Conservation (phyloP, 1,140 invertebrate species). For the Tribolium castaneum region DNA sequence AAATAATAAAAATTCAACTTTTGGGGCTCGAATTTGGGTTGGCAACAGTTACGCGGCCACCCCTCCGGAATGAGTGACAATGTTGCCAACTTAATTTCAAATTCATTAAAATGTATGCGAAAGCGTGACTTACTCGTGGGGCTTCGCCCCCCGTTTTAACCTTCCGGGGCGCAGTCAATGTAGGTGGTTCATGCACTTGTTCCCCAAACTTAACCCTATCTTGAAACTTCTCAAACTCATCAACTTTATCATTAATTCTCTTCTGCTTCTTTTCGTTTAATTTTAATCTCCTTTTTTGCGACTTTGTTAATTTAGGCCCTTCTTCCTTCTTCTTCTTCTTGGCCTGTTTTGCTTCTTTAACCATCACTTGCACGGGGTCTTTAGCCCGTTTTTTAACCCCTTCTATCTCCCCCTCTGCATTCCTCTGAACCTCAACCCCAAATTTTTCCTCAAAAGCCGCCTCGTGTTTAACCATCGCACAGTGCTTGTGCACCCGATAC, state of each 20-base stretch:
- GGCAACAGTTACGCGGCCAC: too few relatives aligned
- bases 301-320: constrained; percentile 63
- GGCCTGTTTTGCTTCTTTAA: constrained; percentile 59
- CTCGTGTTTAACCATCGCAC: constrained; percentile 65
- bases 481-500: constrained; percentile 64
- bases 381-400: constrained; percentile 63
- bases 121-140: constrained; percentile 63
- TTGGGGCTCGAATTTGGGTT: too few relatives aligned
- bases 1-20: too few relatives aligned
- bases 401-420: constrained; percentile 64
- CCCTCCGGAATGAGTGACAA: background rate
- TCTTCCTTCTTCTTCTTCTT: constrained; percentile 64
- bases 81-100: background rate
- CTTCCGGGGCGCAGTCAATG: constrained; percentile 67
- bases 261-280: constrained; percentile 65
- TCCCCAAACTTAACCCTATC: constrained; percentile 77
- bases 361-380: constrained; percentile 64
- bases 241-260: constrained; percentile 55
- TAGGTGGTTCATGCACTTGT: constrained; percentile 73
- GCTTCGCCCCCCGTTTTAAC: constrained; percentile 60
- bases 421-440: constrained; percentile 66
- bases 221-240: constrained; percentile 62
- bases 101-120: too few relatives aligned
- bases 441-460: constrained; percentile 69
- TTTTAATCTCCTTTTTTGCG: constrained; percentile 65